A percentile compares a stretch with the other conserved stretches of the same genome.
Conservation (phyloP, 2,113 vertebrate genomes). For the Leuciscus idus region DNA sequence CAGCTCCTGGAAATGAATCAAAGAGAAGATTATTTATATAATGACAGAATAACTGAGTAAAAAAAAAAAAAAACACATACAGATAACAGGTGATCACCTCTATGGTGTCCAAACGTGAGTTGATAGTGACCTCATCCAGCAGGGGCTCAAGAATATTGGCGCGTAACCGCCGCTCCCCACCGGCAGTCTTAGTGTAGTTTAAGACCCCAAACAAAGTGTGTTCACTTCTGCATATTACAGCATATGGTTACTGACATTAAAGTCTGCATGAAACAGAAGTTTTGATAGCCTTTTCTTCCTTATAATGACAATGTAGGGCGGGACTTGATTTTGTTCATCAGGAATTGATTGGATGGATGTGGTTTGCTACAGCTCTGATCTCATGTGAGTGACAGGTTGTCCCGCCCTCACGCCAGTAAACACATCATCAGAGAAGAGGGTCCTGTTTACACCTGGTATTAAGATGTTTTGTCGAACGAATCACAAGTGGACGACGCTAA, state of each 20-base stretch:
- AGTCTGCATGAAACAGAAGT: no score
- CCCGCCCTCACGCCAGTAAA: no score
- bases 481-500: no score
- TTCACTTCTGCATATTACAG: slow-evolving; percentile 75
- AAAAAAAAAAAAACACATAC: not conserved
- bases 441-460: no score
- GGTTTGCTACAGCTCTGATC: no score
- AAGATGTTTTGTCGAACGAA: no score
- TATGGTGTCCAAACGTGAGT: slow-evolving; percentile 87
- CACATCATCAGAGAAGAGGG: no score
- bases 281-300: no score
- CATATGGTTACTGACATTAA: not conserved
- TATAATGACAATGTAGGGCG: no score
- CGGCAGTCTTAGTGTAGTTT: slow-evolving; percentile 93
- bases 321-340: no score
- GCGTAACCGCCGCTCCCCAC: slow-evolving; percentile 89
- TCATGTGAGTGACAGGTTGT: no score
- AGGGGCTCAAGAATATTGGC: slow-evolving; percentile 94
- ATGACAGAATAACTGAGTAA: not conserved
- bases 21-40: not conserved
- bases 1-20: slow-evolving; percentile 72
- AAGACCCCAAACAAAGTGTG: slow-evolving; percentile 91
- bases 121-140: slow-evolving; percentile 88
- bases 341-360: no score
- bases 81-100: slow-evolving; percentile 64